Percentiles rank a stretch among this genome's conserved stretches.
Evolutionary conservation across 2,888 invertebrate species (phyloP).

Genomic region (Brenthis daphne): DNA sequence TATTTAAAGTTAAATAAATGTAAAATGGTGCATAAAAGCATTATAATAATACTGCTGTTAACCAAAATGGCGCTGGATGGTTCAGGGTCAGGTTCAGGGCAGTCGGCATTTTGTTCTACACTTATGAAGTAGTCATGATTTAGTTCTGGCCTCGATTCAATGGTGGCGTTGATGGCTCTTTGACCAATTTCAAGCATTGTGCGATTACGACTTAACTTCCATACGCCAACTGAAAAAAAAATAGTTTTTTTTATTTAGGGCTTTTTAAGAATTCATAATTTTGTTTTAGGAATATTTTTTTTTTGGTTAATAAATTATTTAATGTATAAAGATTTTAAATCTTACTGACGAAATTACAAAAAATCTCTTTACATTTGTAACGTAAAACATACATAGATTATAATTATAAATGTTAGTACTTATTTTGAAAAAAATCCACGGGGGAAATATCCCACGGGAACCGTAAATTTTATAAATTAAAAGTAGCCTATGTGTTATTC

Average conservation of each 20-base stretch:
- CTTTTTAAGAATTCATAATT: background rate
- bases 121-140: slow-evolving; percentile 58
- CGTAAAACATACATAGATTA: no score
- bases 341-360: no score
- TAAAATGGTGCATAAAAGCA: slow-evolving; percentile 56
- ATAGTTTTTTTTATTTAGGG: background rate
- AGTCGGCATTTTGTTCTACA: slow-evolving; percentile 56
- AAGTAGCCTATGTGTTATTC: no score
- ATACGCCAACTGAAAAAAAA: slow-evolving; percentile 60
- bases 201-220: slow-evolving; percentile 66
- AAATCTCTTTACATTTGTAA: no score
- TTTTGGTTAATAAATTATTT: no score
- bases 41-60: slow-evolving; percentile 63
- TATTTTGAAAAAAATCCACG: no score
- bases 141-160: slow-evolving; percentile 53
- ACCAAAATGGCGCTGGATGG: slow-evolving; percentile 60
- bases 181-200: slow-evolving; percentile 45
- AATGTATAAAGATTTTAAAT: no score
- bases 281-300: no score
- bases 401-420: no score
- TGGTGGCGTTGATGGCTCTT: slow-evolving; percentile 49
- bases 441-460: no score
- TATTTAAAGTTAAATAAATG: slow-evolving; percentile 43
- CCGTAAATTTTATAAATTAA: no score
- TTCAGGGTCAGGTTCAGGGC: slow-evolving; percentile 49